phyloP scores from a whole-genome alignment of 2,888 invertebrate species.

The Notocelia uddmanniana region DNA sequence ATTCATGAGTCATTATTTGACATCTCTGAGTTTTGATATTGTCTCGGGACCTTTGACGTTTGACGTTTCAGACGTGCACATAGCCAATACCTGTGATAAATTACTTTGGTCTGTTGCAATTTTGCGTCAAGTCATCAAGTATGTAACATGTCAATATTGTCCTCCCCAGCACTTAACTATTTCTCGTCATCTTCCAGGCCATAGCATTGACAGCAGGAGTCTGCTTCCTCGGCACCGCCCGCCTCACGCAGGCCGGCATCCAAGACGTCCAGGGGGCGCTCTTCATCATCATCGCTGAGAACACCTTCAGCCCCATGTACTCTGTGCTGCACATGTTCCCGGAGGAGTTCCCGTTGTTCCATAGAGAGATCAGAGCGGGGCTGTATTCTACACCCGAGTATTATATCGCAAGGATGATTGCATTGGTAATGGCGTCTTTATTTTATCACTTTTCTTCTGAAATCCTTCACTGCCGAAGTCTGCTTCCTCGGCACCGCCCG shows the following conservation, averaged over 20 bases:
- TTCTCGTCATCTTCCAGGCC: conserved; percentile 71
- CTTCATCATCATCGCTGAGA: conserved; percentile 95
- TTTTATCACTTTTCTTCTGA: too few species aligned
- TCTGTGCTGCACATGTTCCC: conserved; percentile 94
- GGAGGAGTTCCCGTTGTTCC: conserved; percentile 91
- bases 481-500: conserved; percentile 92
- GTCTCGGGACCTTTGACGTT: too few species aligned
- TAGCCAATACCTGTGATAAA: too few species aligned
- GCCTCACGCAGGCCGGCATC: conserved; percentile 91
- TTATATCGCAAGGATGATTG: conserved; percentile 91
- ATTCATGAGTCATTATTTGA: too few species aligned
- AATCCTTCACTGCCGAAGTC: conserved; percentile 93
- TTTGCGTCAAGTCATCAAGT: too few species aligned
- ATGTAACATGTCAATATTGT: conserved; percentile 5
- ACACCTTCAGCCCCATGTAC: conserved; percentile 97
- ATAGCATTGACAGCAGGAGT: conserved; percentile 93
- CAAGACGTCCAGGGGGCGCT: conserved; percentile 95
- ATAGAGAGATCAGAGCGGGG: conserved; percentile 93
- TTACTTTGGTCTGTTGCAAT: too few species aligned
- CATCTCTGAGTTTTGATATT: too few species aligned
- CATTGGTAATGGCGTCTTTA: conserved; percentile 87
- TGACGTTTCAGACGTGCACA: too few species aligned
- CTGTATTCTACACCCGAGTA: conserved; percentile 93
- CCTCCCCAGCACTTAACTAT: neutral
- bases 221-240: conserved; percentile 92